Evolutionary conservation across 2,888 invertebrate genomes (phyloP).

Genomic region (Neoscelio sp.): DNA sequence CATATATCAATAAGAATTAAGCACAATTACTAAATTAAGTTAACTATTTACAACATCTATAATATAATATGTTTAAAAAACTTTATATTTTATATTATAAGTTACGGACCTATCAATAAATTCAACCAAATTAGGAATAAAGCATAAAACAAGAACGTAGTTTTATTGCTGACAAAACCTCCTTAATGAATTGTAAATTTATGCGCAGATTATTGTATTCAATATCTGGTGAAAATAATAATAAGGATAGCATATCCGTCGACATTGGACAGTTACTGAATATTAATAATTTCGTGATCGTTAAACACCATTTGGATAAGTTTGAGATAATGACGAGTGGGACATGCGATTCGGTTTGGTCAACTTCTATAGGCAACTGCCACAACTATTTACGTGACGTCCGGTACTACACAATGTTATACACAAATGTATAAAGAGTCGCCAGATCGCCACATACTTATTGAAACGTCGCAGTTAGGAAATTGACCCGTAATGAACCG

Average conservation of each 20-base stretch:
- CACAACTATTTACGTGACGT: slow-evolving; percentile 68
- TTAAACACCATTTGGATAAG: slow-evolving; percentile 27
- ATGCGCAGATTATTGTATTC: too few relatives aligned
- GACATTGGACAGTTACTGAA: neutral
- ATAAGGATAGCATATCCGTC: neutral
- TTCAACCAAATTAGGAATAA: too few relatives aligned
- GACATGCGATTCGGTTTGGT: slow-evolving; percentile 57
- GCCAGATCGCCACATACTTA: slow-evolving; percentile 5
- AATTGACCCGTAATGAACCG: slow-evolving; percentile 8
- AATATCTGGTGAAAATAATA: too few relatives aligned
- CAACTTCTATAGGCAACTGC: slow-evolving; percentile 38
- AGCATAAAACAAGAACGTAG: too few relatives aligned
- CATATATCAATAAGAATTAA: too few relatives aligned
- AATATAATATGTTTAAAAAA: too few relatives aligned
- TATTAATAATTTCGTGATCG: slow-evolving; percentile 32
- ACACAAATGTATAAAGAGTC: slow-evolving; percentile 13
- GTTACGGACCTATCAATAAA: too few relatives aligned
- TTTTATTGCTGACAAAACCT: too few relatives aligned
- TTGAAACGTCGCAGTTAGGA: slow-evolving; percentile 14
- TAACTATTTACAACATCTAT: too few relatives aligned
- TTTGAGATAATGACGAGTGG: slow-evolving; percentile 39
- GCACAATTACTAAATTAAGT: too few relatives aligned
- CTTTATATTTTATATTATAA: too few relatives aligned
- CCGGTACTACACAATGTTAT: slow-evolving; percentile 48
- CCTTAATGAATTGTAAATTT: too few relatives aligned